Percentiles rank a stretch among this genome's conserved stretches.
These are phyloP conservation scores for Odontesthes bonariensis DNA, from an alignment of 2,113 vertebrate genomes.

Conservation along the genomic window DNA sequence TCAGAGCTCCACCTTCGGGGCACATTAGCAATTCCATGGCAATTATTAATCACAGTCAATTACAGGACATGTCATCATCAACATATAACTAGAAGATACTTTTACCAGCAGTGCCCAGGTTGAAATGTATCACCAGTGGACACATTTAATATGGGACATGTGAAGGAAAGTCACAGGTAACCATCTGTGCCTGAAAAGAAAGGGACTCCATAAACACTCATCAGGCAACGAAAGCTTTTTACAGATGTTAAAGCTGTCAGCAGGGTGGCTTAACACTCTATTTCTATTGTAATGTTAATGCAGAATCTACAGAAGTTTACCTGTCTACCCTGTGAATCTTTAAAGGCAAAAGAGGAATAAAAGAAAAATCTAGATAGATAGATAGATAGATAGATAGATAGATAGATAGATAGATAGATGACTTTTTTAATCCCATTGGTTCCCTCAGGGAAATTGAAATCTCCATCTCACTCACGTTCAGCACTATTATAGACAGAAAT, in stretches of 20 bases:
- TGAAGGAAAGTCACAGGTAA: slow-evolving; percentile 23
- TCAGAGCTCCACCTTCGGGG: slow-evolving; percentile 56
- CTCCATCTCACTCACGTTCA: too few species aligned
- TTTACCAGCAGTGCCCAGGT: slow-evolving; percentile 45
- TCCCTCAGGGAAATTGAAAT: too few species aligned
- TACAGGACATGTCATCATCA: slow-evolving; percentile 64
- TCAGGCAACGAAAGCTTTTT: neutral
- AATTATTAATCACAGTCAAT: slow-evolving; percentile 74
- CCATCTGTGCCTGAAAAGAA: slow-evolving; percentile 23
- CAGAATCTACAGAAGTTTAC: slow-evolving; percentile 4
- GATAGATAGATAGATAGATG: too few species aligned
- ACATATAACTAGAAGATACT: slow-evolving; percentile 39
- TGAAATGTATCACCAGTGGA: slow-evolving; percentile 50
- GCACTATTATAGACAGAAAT: too few species aligned
- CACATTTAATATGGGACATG: slow-evolving; percentile 19
- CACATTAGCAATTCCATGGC: slow-evolving; percentile 67
- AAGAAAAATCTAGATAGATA: too few species aligned
- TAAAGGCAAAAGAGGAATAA: slow-evolving; percentile 1
- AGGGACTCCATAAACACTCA: neutral
- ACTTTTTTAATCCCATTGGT: too few species aligned
- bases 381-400: too few species aligned
- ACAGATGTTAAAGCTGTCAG: neutral
- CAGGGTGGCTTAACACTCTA: slow-evolving; percentile 10
- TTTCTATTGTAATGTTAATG: neutral
- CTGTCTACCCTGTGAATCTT: slow-evolving; percentile 4